Evolutionary conservation across 92 coral and sea anemone genomes (phyloP).

Genomic region (Porites rus): DNA sequence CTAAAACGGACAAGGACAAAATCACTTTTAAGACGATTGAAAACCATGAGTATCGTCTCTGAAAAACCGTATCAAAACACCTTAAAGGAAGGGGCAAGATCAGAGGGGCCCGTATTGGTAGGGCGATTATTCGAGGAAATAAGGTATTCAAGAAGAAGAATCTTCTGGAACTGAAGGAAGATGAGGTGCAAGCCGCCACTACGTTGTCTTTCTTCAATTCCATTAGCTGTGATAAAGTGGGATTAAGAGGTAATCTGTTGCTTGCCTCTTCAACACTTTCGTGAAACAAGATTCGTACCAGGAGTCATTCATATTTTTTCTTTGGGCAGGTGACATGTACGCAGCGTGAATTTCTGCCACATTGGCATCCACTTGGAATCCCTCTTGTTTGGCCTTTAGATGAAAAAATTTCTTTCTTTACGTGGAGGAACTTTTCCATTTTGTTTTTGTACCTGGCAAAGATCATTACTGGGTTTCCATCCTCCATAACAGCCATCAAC

Average conservation of each 20-base stretch:
- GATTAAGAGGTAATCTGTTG: background rate
- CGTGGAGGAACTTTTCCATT: constrained; percentile 32
- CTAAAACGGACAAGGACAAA: too few relatives aligned
- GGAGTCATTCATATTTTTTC: constrained; percentile 29
- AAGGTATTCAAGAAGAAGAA: background rate
- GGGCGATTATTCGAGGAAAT: too few relatives aligned
- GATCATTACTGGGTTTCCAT: constrained; percentile 56
- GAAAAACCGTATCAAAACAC: too few relatives aligned
- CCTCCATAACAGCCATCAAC: constrained; percentile 57
- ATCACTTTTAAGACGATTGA: too few relatives aligned
- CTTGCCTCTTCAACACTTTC: constrained; percentile 26
- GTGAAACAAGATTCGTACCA: constrained; percentile 21
- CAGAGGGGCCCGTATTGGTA: too few relatives aligned
- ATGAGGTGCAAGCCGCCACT: background rate
- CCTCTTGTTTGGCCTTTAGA: constrained; percentile 19
- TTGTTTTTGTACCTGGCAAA: constrained; percentile 51
- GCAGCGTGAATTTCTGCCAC: constrained; percentile 8
- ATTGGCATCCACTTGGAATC: constrained; percentile 6
- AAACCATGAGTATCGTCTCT: too few relatives aligned
- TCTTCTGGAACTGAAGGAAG: background rate
- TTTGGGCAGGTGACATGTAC: constrained; percentile 2
- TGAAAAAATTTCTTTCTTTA: constrained; percentile 13
- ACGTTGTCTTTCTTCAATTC: constrained; percentile 1
- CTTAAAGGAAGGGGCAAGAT: too few relatives aligned
- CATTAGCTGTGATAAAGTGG: background rate